Base-by-base conservation (phyloP, 2,888 invertebrate genomes). In the Spilarctia lutea region DNA sequence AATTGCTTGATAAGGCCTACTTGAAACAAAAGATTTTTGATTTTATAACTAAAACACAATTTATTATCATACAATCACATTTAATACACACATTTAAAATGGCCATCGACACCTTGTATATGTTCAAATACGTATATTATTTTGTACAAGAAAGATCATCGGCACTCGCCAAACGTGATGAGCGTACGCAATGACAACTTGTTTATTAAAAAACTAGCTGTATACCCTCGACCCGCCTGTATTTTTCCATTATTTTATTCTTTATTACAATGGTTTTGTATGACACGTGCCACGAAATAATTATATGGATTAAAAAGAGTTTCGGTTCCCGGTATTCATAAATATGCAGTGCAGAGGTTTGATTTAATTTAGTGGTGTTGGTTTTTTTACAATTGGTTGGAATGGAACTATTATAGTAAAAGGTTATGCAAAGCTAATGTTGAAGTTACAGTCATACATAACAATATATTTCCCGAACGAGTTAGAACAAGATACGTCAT, bases 191-290 rank as follows among this genome's bases (percentile, higher is more conserved):
- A 83, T 76, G 42, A 74, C 27, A 63, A 71, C 65, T 74, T 68
- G 75, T 74, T 76, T 80, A 79, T 81, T 78, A 78, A 83, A n/a
- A 79, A 79, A 83, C 79, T 82, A 79, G 77, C 79, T 70, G 69
- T 73, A 75, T 70, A 79, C 74, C 76, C 74, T 63, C 76, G 72
- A 68, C 35, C 35, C 76, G 79, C 70, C 74, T 78, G 82, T 83
- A 84, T 80, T 83, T 82, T 87, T 87, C 88, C 86, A 86, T 83
- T 83, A 76, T 84, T 80, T 83, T 85, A 75, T 86, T 78, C 78
- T 83, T 83, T 85, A 86, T 80, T 83, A 78, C 83, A 81, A 86
- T 85, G 74, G 76, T 79, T 82, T 75, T 65, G 75, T 81, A 77
- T 75, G 68, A 77, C 69, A 63, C 84, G 85, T 83, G 83, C 78